Evolutionary conservation across 2,797 vertebrate genomes (phyloP).

Genomic region (Odontamblyopus rebecca): DNA sequence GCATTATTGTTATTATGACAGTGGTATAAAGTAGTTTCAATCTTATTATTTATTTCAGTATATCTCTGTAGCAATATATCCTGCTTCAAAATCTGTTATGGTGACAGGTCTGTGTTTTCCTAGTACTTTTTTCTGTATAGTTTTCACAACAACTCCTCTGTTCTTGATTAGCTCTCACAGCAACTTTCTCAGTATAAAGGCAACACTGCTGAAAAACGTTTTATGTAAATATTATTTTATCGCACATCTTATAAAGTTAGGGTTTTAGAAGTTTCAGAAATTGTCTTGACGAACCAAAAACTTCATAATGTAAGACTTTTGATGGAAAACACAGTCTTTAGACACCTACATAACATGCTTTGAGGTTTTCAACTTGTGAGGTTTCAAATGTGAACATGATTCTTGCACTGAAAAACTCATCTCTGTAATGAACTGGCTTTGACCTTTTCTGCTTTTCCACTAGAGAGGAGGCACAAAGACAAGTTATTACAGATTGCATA

Average conservation of each 20-base stretch:
- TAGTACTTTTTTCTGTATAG: no score
- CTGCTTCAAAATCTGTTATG: no score
- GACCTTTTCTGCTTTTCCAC: conserved; percentile 9
- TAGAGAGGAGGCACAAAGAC: conserved; percentile 19
- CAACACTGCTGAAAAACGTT: neutral
- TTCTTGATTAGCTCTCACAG: no score
- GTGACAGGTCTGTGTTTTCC: no score
- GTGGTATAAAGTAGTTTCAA: no score
- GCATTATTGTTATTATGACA: no score
- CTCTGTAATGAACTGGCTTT: conserved; percentile 7
- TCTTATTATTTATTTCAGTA: no score
- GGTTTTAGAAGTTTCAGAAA: neutral
- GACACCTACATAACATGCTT: neutral
- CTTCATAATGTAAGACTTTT: neutral
- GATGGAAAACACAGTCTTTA: neutral
- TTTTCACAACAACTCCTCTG: no score
- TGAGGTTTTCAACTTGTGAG: neutral
- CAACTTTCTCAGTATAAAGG: neutral
- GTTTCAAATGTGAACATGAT: conserved; percentile 2
- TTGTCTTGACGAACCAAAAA: neutral
- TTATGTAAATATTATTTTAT: neutral
- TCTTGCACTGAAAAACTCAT: neutral
- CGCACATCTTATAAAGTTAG: neutral
- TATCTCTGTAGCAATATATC: no score
- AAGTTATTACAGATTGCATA: conserved; percentile 5